These are phyloP conservation scores for Mus caroli DNA, from an alignment of 2,797 vertebrate genomes.

Conservation along the genomic window DNA sequence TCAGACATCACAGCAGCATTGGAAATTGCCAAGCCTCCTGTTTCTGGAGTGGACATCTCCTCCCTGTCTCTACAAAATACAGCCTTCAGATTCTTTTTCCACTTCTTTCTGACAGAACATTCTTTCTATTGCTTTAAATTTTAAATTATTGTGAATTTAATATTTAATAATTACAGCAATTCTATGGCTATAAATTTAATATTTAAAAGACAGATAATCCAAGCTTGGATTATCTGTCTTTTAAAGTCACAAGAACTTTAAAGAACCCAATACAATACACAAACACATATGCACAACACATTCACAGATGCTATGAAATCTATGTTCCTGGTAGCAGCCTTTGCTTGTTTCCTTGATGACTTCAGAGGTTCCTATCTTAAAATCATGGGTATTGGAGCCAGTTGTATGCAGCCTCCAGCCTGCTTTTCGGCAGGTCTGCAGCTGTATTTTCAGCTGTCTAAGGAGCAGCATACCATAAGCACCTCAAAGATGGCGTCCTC, in stretches of 20 bases:
- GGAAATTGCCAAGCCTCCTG: not conserved
- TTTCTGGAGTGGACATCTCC: not conserved
- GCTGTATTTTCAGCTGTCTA: not conserved
- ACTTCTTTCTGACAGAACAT: not conserved
- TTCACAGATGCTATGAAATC: not conserved
- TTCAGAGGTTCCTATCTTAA: not conserved
- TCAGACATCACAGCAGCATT: not conserved
- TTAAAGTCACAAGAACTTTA: not conserved
- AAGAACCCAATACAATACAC: not conserved
- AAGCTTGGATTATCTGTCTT: not conserved
- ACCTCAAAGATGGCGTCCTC: not conserved
- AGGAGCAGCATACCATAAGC: not conserved
- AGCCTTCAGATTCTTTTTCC: not conserved
- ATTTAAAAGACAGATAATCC: not conserved
- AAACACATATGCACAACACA: fast-evolving
- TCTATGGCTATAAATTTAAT: not conserved
- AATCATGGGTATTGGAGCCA: not conserved
- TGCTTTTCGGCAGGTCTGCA: not conserved
- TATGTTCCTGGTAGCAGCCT: not conserved
- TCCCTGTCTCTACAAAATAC: not conserved
- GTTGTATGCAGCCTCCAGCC: not conserved
- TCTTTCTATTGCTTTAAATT: not conserved
- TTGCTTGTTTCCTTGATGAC: not conserved
- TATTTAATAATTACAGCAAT: not conserved
- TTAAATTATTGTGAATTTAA: not conserved